Base-by-base conservation (phyloP, 2,888 invertebrate genomes). In the Cheiracanthium punctorium region DNA sequence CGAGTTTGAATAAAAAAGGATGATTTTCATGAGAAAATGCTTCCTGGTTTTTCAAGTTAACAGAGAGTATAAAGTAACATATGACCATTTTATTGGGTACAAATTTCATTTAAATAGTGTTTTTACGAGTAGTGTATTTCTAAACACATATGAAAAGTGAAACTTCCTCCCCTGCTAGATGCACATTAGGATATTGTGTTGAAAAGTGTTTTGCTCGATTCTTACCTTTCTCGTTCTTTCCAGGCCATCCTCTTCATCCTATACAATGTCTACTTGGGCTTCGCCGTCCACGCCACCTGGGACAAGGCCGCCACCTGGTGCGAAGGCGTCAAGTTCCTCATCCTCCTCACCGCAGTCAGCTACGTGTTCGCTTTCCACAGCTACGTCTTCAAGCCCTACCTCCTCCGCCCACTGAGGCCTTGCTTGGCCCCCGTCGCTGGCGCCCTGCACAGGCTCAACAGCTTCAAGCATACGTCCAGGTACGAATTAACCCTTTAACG, bases 311-410 rank as follows among this genome's bases (percentile, higher is more conserved):
- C n/a, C n/a, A 32, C 65, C 14, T 92, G 91, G 90, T 96, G 96
- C 90, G 91, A 93, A 74, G 96, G 96, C 0, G 95, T 95, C 89
- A 96, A 96, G 58, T 94, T 96, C 91, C 92, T 96, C 0, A 92
- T 95, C 33, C 92, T 96, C 0, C 90, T 96, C 0, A 91, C 94
- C 0, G 91, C 92, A 20, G 92, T 95, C 32, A 91, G 93, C 1
- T 95, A 95, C 89, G 12, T 70, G 0, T 8, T 37, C 5, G 20
- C 29, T 2, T 58, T 88, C 5, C 81, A 84, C 37, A 69, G 20
- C 29, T 33, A 72, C 7, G 12, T 81, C 8, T 24, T 88, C 12
- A 76, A 77, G 52, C 65, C 74, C 1, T 80, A 73, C 33, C 12
- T 80, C 0, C 28, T 87, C 0, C 24, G 29, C 28, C 82, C 71